These are phyloP conservation scores for Pocota personata DNA, from an alignment of 2,888 invertebrate genomes.

Conservation along the genomic window DNA sequence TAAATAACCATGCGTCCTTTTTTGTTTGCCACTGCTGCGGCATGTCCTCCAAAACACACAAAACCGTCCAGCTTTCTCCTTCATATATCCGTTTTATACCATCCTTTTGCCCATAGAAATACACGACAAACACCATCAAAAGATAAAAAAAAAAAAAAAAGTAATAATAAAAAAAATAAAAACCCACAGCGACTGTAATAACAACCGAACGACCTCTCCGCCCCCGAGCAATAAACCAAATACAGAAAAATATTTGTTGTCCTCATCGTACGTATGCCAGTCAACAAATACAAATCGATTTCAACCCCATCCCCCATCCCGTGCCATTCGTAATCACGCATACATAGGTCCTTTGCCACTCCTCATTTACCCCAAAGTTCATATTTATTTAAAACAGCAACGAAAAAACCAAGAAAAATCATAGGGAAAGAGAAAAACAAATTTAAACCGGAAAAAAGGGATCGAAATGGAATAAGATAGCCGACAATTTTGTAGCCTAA, in stretches of 20 bases:
- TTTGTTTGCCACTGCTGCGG: conserved; percentile 21
- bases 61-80: background rate
- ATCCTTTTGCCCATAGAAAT: conserved; percentile 49
- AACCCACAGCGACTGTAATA: conserved; percentile 59
- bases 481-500: conserved; percentile 62
- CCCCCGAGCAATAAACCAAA: conserved; percentile 57
- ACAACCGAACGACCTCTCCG: conserved; percentile 50
- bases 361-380: conserved; percentile 32
- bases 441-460: conserved; percentile 59
- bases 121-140: conserved; percentile 50
- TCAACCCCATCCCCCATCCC: conserved; percentile 13
- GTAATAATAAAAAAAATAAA: conserved; percentile 63
- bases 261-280: conserved; percentile 56
- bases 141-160: conserved; percentile 51
- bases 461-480: conserved; percentile 67
- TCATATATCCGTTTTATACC: background rate
- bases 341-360: conserved; percentile 20
- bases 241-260: conserved; percentile 51
- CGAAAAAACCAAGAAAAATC: background rate
- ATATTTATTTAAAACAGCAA: conserved; percentile 62
- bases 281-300: conserved; percentile 72
- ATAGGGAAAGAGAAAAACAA: conserved; percentile 9
- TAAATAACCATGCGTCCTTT: conserved; percentile 55
- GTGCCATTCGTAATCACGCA: conserved; percentile 44
- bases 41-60: background rate